Evolutionary conservation across 1,140 invertebrate species (phyloP), one percentile per base, ranked within the genome.

Genomic region (Thereuonema tuberculata): DNA sequence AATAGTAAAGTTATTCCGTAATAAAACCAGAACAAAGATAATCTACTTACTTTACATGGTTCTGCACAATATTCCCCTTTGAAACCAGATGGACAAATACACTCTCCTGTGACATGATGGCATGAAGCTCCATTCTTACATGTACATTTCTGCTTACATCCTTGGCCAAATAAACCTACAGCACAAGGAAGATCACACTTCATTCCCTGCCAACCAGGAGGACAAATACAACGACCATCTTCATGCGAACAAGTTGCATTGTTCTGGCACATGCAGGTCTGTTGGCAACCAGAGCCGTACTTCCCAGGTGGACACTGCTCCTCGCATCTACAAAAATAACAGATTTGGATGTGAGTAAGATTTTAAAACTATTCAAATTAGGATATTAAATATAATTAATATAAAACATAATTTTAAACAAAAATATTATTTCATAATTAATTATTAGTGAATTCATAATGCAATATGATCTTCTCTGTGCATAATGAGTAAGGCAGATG

Each of bases 1-100:
- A n/a, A n/a, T n/a, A n/a, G n/a, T n/a, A n/a, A n/a, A n/a, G n/a
- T n/a, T n/a, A n/a, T n/a, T n/a, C n/a, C n/a, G n/a, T n/a, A n/a
- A n/a, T n/a, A n/a, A n/a, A n/a, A n/a, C n/a, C n/a, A n/a, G n/a
- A n/a, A n/a, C n/a, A n/a, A n/a, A n/a, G n/a, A n/a, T n/a, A n/a
- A n/a, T n/a, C n/a, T n/a, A 50, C 48, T 50, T 20, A 50, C 48
- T 21, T 79, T 72, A 71, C 89, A 93, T 62, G 78, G 80, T 47
- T 80, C 73, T 64, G 89, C 82, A 71, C 94, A 98, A 53, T 80
- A 76, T 15, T 80, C 72, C 14, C 93, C 93, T 49, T 72, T 82
- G 74, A 80, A 95, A 5, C 94, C 94, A 43, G 91, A 78, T 0
- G 84, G 80, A 77, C 95, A 98, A 29, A 82, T 83, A 71, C 93